Evolutionary conservation across 2,797 vertebrate species (phyloP).

Genomic region (Rhabdomys pumilio): DNA sequence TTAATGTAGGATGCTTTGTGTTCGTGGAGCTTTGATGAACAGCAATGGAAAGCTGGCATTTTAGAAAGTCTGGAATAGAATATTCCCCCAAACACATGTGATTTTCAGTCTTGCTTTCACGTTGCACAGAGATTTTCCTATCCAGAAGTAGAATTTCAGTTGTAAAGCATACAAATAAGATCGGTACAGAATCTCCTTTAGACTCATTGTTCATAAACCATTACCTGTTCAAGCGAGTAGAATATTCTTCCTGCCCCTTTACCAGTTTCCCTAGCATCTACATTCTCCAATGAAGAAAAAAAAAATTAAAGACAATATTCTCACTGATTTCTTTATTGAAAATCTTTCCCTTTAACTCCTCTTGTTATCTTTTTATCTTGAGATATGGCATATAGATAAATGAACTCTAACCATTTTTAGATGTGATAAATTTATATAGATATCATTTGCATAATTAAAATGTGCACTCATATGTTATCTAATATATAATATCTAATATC

Average conservation of each 20-base stretch:
- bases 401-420: not conserved
- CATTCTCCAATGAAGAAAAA: not conserved
- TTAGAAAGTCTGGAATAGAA: not conserved
- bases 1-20: not conserved
- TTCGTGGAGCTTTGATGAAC: not conserved
- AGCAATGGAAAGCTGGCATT: not conserved
- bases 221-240: not conserved
- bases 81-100: not conserved
- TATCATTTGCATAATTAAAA: not conserved
- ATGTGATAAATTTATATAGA: not conserved
- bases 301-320: not conserved
- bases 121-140: not conserved
- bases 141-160: not conserved
- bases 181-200: not conserved
- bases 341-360: constrained; percentile 3
- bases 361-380: not conserved
- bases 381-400: not conserved
- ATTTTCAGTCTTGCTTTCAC: not conserved
- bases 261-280: not conserved
- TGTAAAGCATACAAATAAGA: not conserved
- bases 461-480: too few relatives aligned
- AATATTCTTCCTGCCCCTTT: not conserved
- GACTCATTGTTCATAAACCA: not conserved
- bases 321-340: constrained; percentile 8
- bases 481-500: not conserved